Conservation (phyloP, 53 echinoderm and acorn worm genomes). For the Luidia sarsii region DNA sequence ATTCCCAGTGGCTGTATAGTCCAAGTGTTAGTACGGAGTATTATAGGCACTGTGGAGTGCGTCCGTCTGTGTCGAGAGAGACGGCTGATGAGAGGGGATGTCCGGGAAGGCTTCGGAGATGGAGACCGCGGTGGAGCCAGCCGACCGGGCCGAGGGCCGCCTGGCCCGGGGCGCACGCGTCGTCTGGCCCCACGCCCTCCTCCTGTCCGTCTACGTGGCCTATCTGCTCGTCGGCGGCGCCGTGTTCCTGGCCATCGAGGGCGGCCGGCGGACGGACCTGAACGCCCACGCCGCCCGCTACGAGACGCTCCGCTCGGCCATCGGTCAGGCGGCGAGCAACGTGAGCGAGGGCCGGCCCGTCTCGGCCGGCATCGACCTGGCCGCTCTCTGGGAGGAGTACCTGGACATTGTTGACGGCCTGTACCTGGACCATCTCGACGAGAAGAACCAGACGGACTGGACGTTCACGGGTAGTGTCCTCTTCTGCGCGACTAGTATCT, state of each 20-base stretch:
- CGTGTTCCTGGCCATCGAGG: constrained; percentile 31
- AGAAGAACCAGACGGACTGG: constrained; percentile 23
- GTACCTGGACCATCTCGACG: neutral
- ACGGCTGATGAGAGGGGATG: neutral
- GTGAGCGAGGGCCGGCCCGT: neutral
- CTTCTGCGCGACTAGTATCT: constrained; percentile 83
- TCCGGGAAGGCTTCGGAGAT: neutral
- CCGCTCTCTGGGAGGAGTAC: constrained; percentile 14
- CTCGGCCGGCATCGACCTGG: constrained; percentile 7
- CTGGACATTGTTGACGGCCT: neutral
- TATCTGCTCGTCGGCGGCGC: constrained; percentile 29
- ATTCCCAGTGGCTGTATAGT: too few relatives aligned
- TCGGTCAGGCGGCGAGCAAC: neutral
- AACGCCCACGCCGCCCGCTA: neutral
- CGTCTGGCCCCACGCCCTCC: constrained; percentile 25
- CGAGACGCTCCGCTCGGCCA: neutral
- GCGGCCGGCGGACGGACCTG: neutral
- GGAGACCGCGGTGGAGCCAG: neutral
- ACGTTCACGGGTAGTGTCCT: constrained; percentile 73
- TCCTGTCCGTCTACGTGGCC: constrained; percentile 6
- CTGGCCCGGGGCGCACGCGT: constrained; percentile 1
- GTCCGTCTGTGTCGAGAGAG: neutral
- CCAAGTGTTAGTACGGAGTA: neutral
- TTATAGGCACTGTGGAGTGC: neutral
- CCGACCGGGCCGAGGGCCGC: neutral